Conservation (phyloP, 2,797 vertebrate species). For the Acestrorhynchus altus region DNA sequence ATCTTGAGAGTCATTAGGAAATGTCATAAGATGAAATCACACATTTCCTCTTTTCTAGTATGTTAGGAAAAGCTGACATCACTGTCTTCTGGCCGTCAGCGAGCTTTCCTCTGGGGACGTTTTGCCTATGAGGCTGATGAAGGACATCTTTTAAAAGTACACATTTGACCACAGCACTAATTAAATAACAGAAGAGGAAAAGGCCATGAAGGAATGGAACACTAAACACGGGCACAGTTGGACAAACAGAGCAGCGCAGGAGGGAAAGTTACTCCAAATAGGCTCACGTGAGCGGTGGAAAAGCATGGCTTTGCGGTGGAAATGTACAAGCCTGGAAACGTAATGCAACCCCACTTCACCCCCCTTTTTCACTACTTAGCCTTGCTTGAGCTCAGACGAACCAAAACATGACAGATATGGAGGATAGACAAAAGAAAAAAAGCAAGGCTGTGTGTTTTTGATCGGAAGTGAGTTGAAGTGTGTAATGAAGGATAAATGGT, state of each 20-base stretch:
- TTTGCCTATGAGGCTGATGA: conserved; percentile 16
- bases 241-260: conserved; percentile 45
- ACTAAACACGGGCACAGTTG: conserved; percentile 51
- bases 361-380: conserved; percentile 20
- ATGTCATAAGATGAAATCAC: conserved; percentile 41
- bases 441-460: neutral
- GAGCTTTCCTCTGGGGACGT: conserved; percentile 13
- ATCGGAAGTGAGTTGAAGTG: neutral
- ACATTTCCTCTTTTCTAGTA: conserved; percentile 24
- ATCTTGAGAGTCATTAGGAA: neutral
- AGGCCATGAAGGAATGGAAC: conserved; percentile 58
- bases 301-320: conserved; percentile 41
- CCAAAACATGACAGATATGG: conserved; percentile 4
- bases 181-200: conserved; percentile 46
- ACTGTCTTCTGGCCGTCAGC: conserved; percentile 9
- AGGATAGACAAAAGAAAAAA: neutral
- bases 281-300: conserved; percentile 33
- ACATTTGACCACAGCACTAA: conserved; percentile 32
- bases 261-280: conserved; percentile 59
- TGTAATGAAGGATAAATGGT: neutral
- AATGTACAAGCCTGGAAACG: conserved; percentile 16
- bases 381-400: conserved; percentile 29
- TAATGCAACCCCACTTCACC: conserved; percentile 15
- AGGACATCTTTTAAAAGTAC: conserved; percentile 36
- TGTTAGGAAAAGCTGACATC: conserved; percentile 43